Evolutionary conservation across 2,888 invertebrate genomes (phyloP).

Genomic region (Autographa pulchrina): DNA sequence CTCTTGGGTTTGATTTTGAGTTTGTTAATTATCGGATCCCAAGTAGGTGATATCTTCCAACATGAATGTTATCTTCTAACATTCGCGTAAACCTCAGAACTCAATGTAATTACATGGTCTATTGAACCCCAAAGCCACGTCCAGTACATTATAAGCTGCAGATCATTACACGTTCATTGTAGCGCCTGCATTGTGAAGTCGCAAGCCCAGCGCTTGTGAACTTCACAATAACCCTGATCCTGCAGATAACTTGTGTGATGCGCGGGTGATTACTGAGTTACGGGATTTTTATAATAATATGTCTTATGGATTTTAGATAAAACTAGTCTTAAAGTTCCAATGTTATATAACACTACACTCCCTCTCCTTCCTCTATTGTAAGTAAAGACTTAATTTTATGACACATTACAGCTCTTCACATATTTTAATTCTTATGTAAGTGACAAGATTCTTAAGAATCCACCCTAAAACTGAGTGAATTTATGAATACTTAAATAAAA

Average conservation of each 20-base stretch:
- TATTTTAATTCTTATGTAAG: not conserved
- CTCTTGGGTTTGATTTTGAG: too few relatives aligned
- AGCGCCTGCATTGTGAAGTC: conserved; percentile 23
- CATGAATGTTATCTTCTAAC: too few relatives aligned
- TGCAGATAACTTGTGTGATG: conserved; percentile 2
- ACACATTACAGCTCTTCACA: too few relatives aligned
- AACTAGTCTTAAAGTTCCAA: too few relatives aligned
- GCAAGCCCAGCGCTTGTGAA: conserved; percentile 26
- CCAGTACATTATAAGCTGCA: conserved; percentile 14
- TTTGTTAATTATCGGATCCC: too few relatives aligned
- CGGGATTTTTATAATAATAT: not conserved
- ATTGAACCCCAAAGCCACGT: conserved; percentile 25
- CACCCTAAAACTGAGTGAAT: conserved; percentile 28
- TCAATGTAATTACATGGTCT: too few relatives aligned
- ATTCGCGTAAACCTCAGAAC: too few relatives aligned
- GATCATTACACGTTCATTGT: conserved; percentile 1
- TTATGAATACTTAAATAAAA: conserved; percentile 21
- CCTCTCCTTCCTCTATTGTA: too few relatives aligned
- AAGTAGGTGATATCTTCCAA: too few relatives aligned
- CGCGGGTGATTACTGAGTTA: not conserved
- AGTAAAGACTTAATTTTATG: too few relatives aligned
- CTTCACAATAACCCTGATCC: conserved; percentile 7
- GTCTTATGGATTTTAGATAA: not conserved
- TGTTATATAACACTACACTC: too few relatives aligned
- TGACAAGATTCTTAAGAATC: conserved; percentile 23